Evolutionary conservation across 2,113 vertebrate species (phyloP), one percentile per base, ranked within the genome.

Genomic region (Ammodytes dubius): DNA sequence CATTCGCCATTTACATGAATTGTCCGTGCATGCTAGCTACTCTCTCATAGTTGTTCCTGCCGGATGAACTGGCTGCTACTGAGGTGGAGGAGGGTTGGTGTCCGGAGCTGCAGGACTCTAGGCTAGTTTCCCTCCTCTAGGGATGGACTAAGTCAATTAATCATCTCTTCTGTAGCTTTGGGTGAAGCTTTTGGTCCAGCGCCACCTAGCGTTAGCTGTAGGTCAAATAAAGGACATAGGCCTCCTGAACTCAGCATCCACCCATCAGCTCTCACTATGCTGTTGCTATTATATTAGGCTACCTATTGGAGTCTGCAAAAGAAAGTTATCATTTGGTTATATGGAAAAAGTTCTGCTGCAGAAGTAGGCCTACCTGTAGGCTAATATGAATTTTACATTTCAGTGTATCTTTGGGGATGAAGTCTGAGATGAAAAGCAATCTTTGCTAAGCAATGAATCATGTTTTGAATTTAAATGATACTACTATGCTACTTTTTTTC

Each of bases 1-100:
- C 87, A 79, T 74, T 90, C 90, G 91, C 95, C 95, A 96, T 96
- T 95, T 94, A 95, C 72, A 58, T 80, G 9, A 89, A 73, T 83
- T 79, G 82, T 93, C 71, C 74, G 74, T 39, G 87, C 95, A 95
- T 96, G 82, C 94, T 89, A 82, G 73, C 91, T 81, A 63, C 74
- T 89, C 65, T 84, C 58, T 75, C 72, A 56, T 67, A 57, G 83
- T 39, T 86, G 76, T 74, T 77, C 77, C 83, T 90, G 85, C 82
- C 78, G 70, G 57, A 69, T 58, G 87, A 82, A 78, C 89, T 59
- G 49, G 56, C 50, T 77, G 66, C 70, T 79, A 88, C 79, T 92
- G 77, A 89, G 43, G 6, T 42, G n/a, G 35, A 57, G 35, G 11
- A 60, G 50, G 35, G 3, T 56, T 11, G 46, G 27, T 13, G 61